Base-by-base conservation (phyloP, 2,113 vertebrate species). In the Dicentrarchus labrax region DNA sequence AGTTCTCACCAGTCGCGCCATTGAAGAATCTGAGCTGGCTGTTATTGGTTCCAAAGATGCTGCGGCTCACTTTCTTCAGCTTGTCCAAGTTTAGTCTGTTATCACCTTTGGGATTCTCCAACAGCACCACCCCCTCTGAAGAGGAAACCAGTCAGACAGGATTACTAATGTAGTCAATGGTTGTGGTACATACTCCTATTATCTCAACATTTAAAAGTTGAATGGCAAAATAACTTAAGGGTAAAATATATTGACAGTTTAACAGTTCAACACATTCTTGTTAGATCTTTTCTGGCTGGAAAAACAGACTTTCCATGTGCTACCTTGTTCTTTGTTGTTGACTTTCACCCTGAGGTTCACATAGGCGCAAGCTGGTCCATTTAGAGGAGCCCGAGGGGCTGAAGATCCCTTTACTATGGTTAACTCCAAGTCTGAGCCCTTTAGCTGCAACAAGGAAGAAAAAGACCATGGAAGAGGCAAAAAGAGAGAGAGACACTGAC, bases 101-200 rank as follows among this genome's bases (percentile, higher is more conserved):
- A 83, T 99, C 97, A 5, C 98, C 98, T 90, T 96, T 97, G 16
- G 98, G 98, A 89, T 99, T 99, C 92, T 99, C 98, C 89, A 99
- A 90, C 86, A 99, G 96, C 73, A 98, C 86, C 1, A 97, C 95
- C 1, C 98, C 98, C 82, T 96, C 98, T 99, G 84, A 76, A 80
- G 74, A 64, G 73, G 17, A 83, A 73, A 78, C 22, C 36, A 86
- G 50, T 56, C 59, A 24, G 21, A 21, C 41, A 69, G n/a, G 47
- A 70, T 78, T 19, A 68, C 4, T 11, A 19, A n/a, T 0, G 17
- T 5, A 54, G 24, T 4, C 10, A 41, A 10, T 13, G 6, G 10
- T 7, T 10, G 8, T 8, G 53, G 16, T 30, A 22, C 39, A 68
- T 21, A 48, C 4, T 66, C 2, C 9, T 24, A 19, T 47, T 43